Evolutionary conservation across 2,888 invertebrate genomes (phyloP), one percentile per base, ranked within the genome.

Genomic region (Branchellion lobata): DNA sequence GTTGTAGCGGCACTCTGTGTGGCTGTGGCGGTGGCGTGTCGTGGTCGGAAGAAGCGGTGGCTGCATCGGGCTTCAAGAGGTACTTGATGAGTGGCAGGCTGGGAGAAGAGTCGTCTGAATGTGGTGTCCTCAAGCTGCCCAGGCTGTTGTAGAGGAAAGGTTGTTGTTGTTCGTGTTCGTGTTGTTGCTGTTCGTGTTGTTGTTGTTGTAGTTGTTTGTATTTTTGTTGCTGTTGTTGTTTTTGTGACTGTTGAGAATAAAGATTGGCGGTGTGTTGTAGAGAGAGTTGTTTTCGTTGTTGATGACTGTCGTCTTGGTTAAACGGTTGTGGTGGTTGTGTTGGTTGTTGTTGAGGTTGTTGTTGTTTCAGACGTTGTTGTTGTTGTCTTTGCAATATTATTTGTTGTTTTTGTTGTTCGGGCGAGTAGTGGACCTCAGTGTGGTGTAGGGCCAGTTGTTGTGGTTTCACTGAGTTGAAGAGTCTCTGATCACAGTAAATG

Each of bases 301-400:
- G 69, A 11, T 34, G 29, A 11, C n/a, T 27, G n/a, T 29, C 8
- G 3, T 65, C 21, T 57, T 57, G 61, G 8, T 24, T 3, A 57
- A 5, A n/a, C 5, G 21, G 21, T 18, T 69, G 69, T 69, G 69
- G 31, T 34, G 5, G 31, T 24, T 69, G 21, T 18, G 5, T 2
- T 5, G 69, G 65, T 65, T 65, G 65, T 65, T 29, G 29, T 65
- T 29, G 29, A 8, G 24, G 65, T 65, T 65, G 65, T 65, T 65
- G 65, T 65, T 65, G 65, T 65, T 65, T 5, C n/a, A 11, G 65
- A 5, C 21, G 65, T 11, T 5, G 65, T 65, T 11, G 65, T 65
- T 65, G 65, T 65, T 65, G 40, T 5, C 8, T 14, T 40, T 5
- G 40, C 21, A 11, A 21, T 11, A 21, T 3, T 8, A 27, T 3